phyloP scores from a whole-genome alignment of 2,797 vertebrate genomes.

The Xerus rutilus region DNA sequence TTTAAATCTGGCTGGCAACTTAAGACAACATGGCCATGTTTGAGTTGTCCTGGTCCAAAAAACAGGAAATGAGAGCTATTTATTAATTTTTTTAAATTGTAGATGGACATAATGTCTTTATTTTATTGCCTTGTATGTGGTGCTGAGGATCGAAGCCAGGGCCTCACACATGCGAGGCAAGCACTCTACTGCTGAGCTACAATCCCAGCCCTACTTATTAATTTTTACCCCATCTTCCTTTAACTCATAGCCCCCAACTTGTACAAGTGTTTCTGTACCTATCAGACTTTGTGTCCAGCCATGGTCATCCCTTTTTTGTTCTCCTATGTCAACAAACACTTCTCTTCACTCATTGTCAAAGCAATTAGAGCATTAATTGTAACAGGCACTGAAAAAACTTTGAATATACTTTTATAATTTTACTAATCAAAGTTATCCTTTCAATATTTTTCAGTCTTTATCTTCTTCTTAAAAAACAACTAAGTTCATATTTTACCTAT shows the following conservation, averaged over 20 bases:
- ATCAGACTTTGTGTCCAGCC: not conserved
- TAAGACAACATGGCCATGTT: not conserved
- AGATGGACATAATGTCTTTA: too few species aligned
- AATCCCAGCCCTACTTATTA: not conserved
- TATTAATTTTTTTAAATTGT: not conserved
- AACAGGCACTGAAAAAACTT: not conserved
- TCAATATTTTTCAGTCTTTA: not conserved
- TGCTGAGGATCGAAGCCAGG: too few species aligned
- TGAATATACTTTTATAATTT: not conserved
- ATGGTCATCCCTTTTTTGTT: not conserved
- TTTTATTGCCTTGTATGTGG: too few species aligned
- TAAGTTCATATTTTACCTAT: not conserved
- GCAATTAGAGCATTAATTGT: not conserved
- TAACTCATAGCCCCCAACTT: too few species aligned
- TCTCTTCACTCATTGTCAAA: not conserved
- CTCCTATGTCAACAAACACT: not conserved
- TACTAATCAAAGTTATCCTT: not conserved
- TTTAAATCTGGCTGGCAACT: not conserved
- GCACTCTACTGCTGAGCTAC: too few species aligned
- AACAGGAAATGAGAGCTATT: not conserved
- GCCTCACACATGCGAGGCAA: too few species aligned
- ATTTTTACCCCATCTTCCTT: not conserved
- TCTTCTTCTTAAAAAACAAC: not conserved
- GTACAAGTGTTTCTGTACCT: not conserved
- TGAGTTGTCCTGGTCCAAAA: not conserved